phyloP scores from a whole-genome alignment of 64 coral and sea anemone species.

The Pocillopora damicornis region DNA sequence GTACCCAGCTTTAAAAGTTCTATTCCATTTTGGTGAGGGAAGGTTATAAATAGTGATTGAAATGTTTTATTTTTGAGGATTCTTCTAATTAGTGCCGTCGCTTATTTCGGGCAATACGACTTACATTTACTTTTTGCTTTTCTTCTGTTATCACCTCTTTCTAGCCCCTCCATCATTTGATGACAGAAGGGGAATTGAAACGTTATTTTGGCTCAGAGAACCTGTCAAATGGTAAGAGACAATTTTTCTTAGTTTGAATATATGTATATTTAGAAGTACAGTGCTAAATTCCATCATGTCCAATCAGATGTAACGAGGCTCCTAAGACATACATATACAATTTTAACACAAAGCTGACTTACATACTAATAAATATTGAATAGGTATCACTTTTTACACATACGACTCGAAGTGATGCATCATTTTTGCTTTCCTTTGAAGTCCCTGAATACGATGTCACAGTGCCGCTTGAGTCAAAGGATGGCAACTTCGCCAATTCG shows the following conservation, averaged over 20 bases:
- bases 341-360: no score
- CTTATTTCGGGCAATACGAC: not conserved
- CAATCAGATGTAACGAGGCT: no score
- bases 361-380: no score
- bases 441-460: slow-evolving; percentile 55
- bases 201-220: slow-evolving; percentile 30
- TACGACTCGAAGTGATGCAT: not conserved
- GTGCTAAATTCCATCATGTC: no score
- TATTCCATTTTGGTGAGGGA: no score
- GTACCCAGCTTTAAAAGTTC: no score
- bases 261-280: not conserved
- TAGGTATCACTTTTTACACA: no score
- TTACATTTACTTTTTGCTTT: not conserved
- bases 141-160: not conserved
- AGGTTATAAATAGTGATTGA: no score
- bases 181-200: slow-evolving; percentile 42
- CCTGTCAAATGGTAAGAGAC: slow-evolving; percentile 13
- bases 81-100: not conserved
- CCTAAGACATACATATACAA: no score
- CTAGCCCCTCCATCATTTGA: slow-evolving; percentile 32
- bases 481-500: not conserved
- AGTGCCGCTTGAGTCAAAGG: slow-evolving; percentile 14
- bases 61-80: no score
- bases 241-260: no score
- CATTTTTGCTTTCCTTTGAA: not conserved